Percentiles rank a stretch among this genome's conserved stretches.
phyloP scores from a whole-genome alignment of 2,113 vertebrate genomes.

The human (Homo sapiens) region GRCh38 chr4:93057001-93057500 shows the following conservation, averaged over 20 bases:
- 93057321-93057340: neutral
- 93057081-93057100: neutral
- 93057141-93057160: neutral
- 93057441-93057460: neutral
- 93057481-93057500: neutral
- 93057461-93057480: neutral
- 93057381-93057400: neutral
- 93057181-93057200: neutral
- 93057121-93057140: neutral
- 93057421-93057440: neutral
- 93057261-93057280: neutral
- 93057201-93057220: neutral
- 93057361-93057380: neutral
- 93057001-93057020: neutral
- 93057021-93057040: neutral
- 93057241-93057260: neutral
- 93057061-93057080: neutral
- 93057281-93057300: neutral
- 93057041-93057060: neutral
- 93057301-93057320: neutral
- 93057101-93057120: neutral
- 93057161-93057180: neutral
- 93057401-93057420: neutral
- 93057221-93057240: neutral
- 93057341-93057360: neutral